Evolutionary conservation across 2,888 invertebrate genomes (phyloP).

Genomic region (Pachydiplax longipennis): DNA sequence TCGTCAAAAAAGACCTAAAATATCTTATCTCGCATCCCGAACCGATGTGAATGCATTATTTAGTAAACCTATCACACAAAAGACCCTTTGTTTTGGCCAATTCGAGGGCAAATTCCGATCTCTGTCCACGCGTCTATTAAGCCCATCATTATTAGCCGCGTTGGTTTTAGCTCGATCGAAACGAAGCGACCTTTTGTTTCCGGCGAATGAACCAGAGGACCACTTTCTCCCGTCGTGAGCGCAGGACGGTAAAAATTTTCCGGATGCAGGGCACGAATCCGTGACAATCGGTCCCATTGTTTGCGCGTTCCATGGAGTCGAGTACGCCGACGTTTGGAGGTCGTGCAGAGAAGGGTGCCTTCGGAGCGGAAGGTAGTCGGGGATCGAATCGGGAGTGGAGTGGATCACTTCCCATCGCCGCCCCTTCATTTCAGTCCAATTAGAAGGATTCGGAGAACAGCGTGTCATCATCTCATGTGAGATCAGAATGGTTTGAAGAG

Average conservation of each 20-base stretch:
- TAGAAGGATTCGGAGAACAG: not conserved
- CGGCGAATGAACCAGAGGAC: not conserved
- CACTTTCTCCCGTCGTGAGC: not conserved
- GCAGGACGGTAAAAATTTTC: slow-evolving; percentile 2
- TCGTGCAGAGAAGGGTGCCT: slow-evolving; percentile 3
- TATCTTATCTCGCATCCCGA: too few species aligned
- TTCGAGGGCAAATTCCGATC: too few species aligned
- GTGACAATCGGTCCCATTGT: slow-evolving; percentile 7
- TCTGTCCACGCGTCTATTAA: too few species aligned
- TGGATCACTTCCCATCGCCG: not conserved
- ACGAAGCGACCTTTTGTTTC: not conserved
- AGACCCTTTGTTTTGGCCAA: too few species aligned
- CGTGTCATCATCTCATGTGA: too few species aligned
- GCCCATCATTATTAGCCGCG: not conserved
- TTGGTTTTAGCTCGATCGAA: not conserved
- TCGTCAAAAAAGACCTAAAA: too few species aligned
- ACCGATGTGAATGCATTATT: too few species aligned
- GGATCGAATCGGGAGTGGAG: not conserved
- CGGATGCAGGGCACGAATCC: slow-evolving; percentile 17
- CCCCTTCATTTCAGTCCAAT: slow-evolving; percentile 2
- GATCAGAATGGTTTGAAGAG: too few species aligned
- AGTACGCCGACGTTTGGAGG: not conserved
- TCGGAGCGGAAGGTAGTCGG: not conserved
- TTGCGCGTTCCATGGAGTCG: not conserved
- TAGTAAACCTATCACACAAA: too few species aligned